Conservation (phyloP, 1,140 invertebrate species). For the Zaprionus tsacasi region DNA sequence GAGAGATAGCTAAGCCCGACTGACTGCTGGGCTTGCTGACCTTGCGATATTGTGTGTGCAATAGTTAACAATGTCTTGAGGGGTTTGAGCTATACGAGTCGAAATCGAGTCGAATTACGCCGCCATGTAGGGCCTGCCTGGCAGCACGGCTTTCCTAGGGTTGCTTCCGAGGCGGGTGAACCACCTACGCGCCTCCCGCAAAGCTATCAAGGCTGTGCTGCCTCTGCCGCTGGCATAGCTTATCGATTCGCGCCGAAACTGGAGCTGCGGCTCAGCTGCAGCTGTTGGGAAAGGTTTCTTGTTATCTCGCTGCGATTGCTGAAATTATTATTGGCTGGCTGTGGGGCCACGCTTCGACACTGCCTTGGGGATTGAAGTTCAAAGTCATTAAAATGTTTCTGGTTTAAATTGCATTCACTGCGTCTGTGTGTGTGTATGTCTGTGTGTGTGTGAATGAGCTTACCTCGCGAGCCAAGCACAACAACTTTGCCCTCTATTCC, state of each 20-base stretch:
- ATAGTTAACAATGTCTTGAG: not conserved
- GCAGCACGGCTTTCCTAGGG: constrained; percentile 10
- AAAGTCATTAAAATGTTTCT: constrained; percentile 41
- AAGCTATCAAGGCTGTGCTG: constrained; percentile 23
- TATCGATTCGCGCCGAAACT: constrained; percentile 42
- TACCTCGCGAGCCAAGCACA: constrained; percentile 92
- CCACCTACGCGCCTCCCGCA: constrained; percentile 1
- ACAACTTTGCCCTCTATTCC: constrained; percentile 93
- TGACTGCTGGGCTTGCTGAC: constrained; percentile 22
- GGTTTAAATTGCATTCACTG: constrained; percentile 5
- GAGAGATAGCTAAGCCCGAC: not conserved
- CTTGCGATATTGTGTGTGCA: constrained; percentile 19
- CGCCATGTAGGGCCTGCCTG: not conserved
- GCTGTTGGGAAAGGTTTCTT: not conserved
- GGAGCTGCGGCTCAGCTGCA: constrained; percentile 2
- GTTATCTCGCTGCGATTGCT: constrained; percentile 14
- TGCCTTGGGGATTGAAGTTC: constrained; percentile 44
- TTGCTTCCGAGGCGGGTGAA: not conserved
- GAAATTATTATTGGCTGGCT: constrained; percentile 1
- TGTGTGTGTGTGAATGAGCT: constrained; percentile 57
- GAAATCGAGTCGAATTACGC: not conserved
- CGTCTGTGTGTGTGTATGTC: not conserved
- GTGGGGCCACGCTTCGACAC: not conserved
- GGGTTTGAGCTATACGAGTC: not conserved
- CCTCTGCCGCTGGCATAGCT: not conserved